phyloP scores from a whole-genome alignment of 2,113 vertebrate genomes.

The Pandion haliaetus region DNA sequence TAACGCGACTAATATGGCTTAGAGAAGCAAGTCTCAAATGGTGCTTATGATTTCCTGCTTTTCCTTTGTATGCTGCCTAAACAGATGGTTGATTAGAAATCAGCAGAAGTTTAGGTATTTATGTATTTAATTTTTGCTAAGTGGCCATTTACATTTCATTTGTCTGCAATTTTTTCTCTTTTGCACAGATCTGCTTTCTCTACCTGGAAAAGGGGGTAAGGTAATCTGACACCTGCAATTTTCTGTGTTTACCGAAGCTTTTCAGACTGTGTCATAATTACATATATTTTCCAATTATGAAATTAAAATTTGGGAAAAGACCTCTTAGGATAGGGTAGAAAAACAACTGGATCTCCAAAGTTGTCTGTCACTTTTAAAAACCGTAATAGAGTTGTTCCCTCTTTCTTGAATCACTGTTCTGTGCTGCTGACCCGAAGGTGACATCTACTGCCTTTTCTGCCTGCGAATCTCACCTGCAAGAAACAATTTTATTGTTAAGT shows the following conservation, averaged over 20 bases:
- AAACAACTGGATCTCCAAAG: background rate
- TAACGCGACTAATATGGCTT: slow-evolving; percentile 39
- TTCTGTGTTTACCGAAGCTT: background rate
- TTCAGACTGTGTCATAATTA: background rate
- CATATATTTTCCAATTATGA: slow-evolving; percentile 1
- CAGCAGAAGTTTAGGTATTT: slow-evolving; percentile 28
- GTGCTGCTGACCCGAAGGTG: background rate
- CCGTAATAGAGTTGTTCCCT: background rate
- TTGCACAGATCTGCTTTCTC: background rate
- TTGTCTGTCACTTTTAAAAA: background rate
- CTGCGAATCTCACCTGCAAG: background rate
- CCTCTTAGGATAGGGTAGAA: background rate
- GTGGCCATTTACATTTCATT: background rate
- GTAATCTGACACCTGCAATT: background rate
- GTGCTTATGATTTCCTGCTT: slow-evolving; percentile 21
- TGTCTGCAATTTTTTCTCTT: background rate
- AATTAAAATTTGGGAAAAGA: background rate
- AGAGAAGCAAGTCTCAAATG: background rate
- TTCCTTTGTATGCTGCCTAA: slow-evolving; percentile 8
- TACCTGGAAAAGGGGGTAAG: background rate
- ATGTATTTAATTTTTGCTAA: slow-evolving; percentile 15
- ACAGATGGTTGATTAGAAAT: background rate
- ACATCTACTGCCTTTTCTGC: slow-evolving; percentile 1
- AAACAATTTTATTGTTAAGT: slow-evolving; percentile 8
- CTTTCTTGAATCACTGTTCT: background rate